Evolutionary conservation across 2,797 vertebrate species (phyloP).

Genomic region (Otus scops): DNA sequence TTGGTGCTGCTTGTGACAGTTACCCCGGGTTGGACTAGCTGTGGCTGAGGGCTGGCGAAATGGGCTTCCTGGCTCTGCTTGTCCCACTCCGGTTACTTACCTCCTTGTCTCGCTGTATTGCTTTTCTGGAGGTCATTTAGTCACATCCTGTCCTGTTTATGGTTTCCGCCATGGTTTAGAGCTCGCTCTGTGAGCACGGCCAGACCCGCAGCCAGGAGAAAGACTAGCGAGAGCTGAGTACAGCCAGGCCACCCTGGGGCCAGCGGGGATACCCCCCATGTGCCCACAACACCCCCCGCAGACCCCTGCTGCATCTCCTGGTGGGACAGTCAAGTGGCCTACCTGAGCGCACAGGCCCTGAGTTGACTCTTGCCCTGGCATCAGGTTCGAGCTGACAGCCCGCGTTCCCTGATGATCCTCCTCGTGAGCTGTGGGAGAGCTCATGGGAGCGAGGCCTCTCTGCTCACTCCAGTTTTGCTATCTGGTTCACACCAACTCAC

Average conservation of each 20-base stretch:
- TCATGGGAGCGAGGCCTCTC: not conserved
- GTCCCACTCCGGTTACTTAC: not conserved
- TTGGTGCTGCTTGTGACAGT: not conserved
- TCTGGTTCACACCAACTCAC: not conserved
- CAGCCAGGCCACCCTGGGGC: not conserved
- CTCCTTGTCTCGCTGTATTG: accelerated
- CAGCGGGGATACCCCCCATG: accelerated
- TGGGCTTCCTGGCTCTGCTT: not conserved
- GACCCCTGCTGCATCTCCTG: not conserved
- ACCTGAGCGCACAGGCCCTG: accelerated
- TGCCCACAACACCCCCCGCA: not conserved
- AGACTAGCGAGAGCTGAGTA: not conserved
- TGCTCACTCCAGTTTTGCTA: not conserved
- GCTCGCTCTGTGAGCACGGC: not conserved
- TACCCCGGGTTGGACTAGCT: not conserved
- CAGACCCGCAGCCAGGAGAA: not conserved
- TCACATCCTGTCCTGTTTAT: too few species aligned
- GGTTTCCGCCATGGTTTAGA: not conserved
- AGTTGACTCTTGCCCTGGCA: not conserved
- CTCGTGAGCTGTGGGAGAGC: not conserved
- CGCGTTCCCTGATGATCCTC: accelerated
- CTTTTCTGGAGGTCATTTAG: not conserved
- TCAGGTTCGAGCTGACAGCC: not conserved
- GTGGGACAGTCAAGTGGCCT: accelerated
- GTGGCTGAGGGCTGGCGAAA: not conserved